Base-by-base conservation (phyloP, 2,113 vertebrate species). In the Podocnemis expansa region DNA sequence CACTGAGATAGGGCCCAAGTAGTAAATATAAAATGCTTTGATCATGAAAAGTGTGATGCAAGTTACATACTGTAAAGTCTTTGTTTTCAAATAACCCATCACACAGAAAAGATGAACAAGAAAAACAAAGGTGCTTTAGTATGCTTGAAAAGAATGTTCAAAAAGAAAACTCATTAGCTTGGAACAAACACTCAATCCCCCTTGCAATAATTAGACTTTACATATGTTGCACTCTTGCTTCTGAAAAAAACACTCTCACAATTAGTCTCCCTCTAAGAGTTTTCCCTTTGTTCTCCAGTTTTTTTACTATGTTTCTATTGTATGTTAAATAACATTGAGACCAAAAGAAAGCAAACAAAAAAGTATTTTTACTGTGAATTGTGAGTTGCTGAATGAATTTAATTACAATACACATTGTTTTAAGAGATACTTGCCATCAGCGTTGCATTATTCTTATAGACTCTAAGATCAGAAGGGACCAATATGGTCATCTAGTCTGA, bases 51-150 rank as follows among this genome's bases (percentile, higher is more conserved):
- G 38, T 43, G 24, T 6, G 12, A 43, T 43, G 24, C 24, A 75
- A 43, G 38, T 25, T 4, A 84, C 45, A 25, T 82, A 55, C 55
- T 87, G 51, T 10, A 94, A 91, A 91, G 14, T 27, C 54, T 79
- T 82, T 58, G 16, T 55, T 89, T 90, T 86, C 63, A 38, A n/a
- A 10, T 84, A 38, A 16, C 45, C 34, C 27, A 80, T 22, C n/a
- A 54, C n/a, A 73, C 17, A 84, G 7, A 21, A 9, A 93, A 93
- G 4, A 87, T 11, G 90, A 89, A 78, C 60, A 93, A 84, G 45
- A 75, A 34, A 91, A 92, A 94, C n/a, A 93, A 91, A 92, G 41
- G 29, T 55, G 60, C 85, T 88, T 86, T 92, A 93, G 82, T 87
- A 78, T 60, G 89, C 81, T 45, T 89, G 67, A 92, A 95, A 94